Percentiles rank a stretch among this genome's conserved stretches.
Evolutionary conservation across 2,797 vertebrate species (phyloP).

Genomic region (Semaprochilodus insignis): DNA sequence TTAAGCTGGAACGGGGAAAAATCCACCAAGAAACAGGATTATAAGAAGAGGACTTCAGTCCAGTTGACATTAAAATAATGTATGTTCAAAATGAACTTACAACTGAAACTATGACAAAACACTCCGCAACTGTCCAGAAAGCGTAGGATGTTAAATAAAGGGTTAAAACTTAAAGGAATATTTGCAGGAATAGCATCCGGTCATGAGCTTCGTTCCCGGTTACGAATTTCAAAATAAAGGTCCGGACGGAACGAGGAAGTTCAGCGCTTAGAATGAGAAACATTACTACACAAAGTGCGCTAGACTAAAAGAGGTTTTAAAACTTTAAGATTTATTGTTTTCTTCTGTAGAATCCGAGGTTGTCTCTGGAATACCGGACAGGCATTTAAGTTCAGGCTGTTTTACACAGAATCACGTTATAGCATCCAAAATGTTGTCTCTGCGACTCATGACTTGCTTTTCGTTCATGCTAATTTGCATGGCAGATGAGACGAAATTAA

Average conservation of each 20-base stretch:
- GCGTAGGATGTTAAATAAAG: neutral
- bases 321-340: too few species aligned
- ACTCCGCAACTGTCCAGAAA: too few species aligned
- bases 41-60: too few species aligned
- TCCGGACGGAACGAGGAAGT: slow-evolving; percentile 4
- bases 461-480: slow-evolving; percentile 31
- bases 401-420: neutral
- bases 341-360: neutral
- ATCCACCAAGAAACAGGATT: too few species aligned
- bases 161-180: neutral
- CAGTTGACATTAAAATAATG: too few species aligned
- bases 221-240: slow-evolving; percentile 30
- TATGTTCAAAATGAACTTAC: too few species aligned
- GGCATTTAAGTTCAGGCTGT: neutral
- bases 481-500: slow-evolving; percentile 65
- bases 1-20: too few species aligned
- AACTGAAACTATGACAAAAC: too few species aligned
- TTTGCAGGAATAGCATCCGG: neutral
- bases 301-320: neutral
- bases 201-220: neutral
- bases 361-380: neutral
- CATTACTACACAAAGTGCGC: neutral
- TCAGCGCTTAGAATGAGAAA: neutral
- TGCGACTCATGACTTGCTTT: neutral
- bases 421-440: slow-evolving; percentile 12